Evolutionary conservation across 2,113 vertebrate genomes (phyloP).

Genomic region (Tiliqua scincoides): DNA sequence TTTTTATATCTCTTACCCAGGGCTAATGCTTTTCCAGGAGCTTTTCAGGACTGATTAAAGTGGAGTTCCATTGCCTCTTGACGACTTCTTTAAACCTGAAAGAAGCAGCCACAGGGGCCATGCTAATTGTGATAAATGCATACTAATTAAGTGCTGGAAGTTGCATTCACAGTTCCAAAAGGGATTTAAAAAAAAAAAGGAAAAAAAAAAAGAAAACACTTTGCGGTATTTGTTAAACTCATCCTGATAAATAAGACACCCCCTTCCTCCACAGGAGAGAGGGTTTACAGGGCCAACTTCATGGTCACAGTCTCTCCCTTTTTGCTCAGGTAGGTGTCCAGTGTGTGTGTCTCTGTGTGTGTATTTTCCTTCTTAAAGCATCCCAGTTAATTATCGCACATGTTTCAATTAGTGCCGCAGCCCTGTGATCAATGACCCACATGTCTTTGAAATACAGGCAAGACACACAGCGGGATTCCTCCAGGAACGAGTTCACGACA

Average conservation of each 20-base stretch:
- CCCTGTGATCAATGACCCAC: constrained; percentile 26
- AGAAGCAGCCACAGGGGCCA: constrained; percentile 45
- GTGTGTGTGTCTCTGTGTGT: too few relatives aligned
- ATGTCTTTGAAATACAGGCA: not conserved
- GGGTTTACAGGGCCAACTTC: not conserved
- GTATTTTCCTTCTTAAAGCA: not conserved
- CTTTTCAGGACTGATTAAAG: constrained; percentile 69
- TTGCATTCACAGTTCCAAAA: not conserved
- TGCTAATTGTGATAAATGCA: constrained; percentile 43
- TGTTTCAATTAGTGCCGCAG: constrained; percentile 34
- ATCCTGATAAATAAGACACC: accelerated
- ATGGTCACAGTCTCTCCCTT: accelerated
- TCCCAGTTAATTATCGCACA: constrained; percentile 30
- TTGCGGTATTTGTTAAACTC: not conserved
- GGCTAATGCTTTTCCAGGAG: constrained; percentile 62
- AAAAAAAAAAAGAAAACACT: constrained; percentile 13
- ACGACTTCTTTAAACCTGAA: constrained; percentile 69
- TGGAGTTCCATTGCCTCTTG: constrained; percentile 40
- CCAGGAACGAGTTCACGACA: constrained; percentile 23
- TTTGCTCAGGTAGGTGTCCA: constrained; percentile 31
- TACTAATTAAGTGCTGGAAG: constrained; percentile 34
- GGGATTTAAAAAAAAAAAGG: too few relatives aligned
- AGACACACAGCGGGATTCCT: not conserved
- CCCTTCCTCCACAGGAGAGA: accelerated
- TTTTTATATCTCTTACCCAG: constrained; percentile 63